Evolutionary conservation across 2,113 vertebrate species (phyloP), one percentile per base, ranked within the genome.

Genomic region (Corydoras maculifer): DNA sequence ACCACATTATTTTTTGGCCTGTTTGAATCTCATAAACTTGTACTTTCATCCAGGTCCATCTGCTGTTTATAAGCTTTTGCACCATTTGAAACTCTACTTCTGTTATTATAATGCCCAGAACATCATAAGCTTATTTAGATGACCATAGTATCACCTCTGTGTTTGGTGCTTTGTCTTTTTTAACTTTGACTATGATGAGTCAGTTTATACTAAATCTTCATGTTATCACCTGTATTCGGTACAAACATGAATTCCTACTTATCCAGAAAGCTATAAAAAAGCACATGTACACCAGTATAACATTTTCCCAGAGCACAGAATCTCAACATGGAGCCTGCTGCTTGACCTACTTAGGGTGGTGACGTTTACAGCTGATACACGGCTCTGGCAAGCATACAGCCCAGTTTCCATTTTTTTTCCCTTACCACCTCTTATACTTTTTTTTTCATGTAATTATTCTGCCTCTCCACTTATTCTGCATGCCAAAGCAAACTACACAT

Each of bases 321-420:
- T 30, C 59, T 76, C 66, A 63, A 30, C 65, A 71, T 57, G 51
- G 55, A 72, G 61, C 64, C 68, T 60, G 68, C 58, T 64, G 72
- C 69, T 58, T 79, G 77, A 79, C 77, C 77, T 79, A 79, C 73
- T 79, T 79, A 73, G 51, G 65, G 31, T 49, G 15, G 58, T 76
- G 77, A 79, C 74, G 77, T 76, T 35, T 66, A 69, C 61, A 25
- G 49, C n/a, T 35, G 5, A 30, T 76, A 61, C 57, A 75, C 32
- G 43, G 66, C 72, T 76, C 74, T 73, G 77, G 77, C 77, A 78
- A 72, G 62, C 72, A 29, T 8, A 8, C 29, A 30, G 9, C 48
- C 49, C 64, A 55, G 12, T 61, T 51, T 32, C 11, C 49, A 59
- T 73, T 64, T 71, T 35, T 65, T 65, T 61, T 32, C 31, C 32